Evolutionary conservation across 1,140 invertebrate species (phyloP), one percentile per base, ranked within the genome.

Genomic region (Lysiphlebus fabarum): DNA sequence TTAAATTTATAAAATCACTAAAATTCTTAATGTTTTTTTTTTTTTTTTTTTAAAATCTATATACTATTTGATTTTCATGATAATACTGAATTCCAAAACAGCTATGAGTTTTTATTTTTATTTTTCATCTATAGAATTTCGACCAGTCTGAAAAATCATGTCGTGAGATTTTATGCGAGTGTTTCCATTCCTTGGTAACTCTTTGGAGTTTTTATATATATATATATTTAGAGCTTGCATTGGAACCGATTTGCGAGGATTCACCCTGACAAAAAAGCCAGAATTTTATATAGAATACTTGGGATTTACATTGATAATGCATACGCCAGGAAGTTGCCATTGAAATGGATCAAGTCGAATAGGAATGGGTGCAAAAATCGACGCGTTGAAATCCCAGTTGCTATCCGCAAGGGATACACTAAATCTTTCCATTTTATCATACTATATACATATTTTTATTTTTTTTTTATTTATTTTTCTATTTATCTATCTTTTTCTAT

Each of bases 221-320:
- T 8, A 11, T 40, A 40, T 33, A 38, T 63, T 67, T 66, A 63
- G 66, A 57, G 64, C 62, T 65, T 58, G 64, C 67, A 68, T 73
- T 65, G 66, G 61, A 69, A 73, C 67, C 71, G 71, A 73, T 73
- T 73, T 71, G 69, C 67, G 70, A 66, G 69, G 65, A 70, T 70
- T 70, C 71, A 59, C 62, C 47, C 34, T 59, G 67, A 71, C 70
- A 71, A 72, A 72, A 72, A 71, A 66, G 42, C 43, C 50, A 41
- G 45, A 57, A 26, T 7, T 14, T 11, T 36, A 44, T 10, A 38
- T 7, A 33, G 49, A 64, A 53, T 48, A 56, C 58, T 44, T n/a
- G 53, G 63, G 65, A 72, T 71, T 72, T 72, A 72, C 68, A 71
- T 71, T 69, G 64, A 63, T 70, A 72, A 72, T 72, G 68, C 62